These are phyloP conservation scores for Abrostola triplasia DNA, from an alignment of 2,888 invertebrate genomes.

Conservation along the genomic window DNA sequence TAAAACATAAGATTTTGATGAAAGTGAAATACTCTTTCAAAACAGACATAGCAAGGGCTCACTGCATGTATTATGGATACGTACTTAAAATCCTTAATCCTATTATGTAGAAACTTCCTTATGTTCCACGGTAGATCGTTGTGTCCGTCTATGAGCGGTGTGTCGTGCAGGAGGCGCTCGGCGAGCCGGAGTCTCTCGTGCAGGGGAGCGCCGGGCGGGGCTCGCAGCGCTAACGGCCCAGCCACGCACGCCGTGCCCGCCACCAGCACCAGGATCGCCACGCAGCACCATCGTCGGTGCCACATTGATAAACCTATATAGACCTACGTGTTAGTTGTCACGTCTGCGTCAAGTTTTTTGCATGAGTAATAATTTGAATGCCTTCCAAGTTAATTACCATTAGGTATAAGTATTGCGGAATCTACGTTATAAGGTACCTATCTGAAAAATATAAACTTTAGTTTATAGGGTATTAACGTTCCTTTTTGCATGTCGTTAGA, in stretches of 20 bases:
- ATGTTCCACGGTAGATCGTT: slow-evolving; percentile 97
- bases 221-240: slow-evolving; percentile 93
- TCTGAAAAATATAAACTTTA: no score
- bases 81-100: slow-evolving; percentile 94
- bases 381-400: no score
- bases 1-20: neutral
- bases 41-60: neutral
- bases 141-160: slow-evolving; percentile 95
- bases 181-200: slow-evolving; percentile 93
- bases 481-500: no score
- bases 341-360: no score
- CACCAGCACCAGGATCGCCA: slow-evolving; percentile 92
- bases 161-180: slow-evolving; percentile 92
- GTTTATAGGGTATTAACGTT: no score
- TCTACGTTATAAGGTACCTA: no score
- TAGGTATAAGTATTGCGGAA: no score
- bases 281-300: slow-evolving; percentile 93
- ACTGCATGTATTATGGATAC: slow-evolving; percentile 33
- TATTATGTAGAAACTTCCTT: slow-evolving; percentile 96
- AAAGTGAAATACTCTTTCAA: neutral
- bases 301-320: slow-evolving; percentile 78
- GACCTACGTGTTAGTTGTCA: slow-evolving; percentile 10
- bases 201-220: slow-evolving; percentile 92
- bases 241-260: slow-evolving; percentile 94
- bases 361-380: no score